Conservation (phyloP, 2,113 vertebrate species). For the Cricetomys ansorgei region DNA sequence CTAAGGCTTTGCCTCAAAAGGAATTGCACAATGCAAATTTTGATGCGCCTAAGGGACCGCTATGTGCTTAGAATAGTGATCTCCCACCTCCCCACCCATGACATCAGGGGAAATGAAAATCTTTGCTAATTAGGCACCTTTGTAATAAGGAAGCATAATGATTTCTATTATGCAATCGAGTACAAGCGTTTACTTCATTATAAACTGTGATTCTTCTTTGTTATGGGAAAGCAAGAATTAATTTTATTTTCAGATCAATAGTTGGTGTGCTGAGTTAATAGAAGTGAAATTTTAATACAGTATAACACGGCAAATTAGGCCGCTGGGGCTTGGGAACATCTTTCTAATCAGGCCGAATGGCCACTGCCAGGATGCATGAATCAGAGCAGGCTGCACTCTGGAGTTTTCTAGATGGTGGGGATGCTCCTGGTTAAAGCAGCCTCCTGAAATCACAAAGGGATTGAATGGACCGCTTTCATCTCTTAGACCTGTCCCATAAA, state of each 20-base stretch:
- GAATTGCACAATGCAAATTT: slow-evolving; percentile 86
- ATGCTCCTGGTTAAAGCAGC: slow-evolving; percentile 68
- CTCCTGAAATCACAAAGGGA: slow-evolving; percentile 74
- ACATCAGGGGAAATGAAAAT: slow-evolving; percentile 84
- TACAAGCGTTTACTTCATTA: slow-evolving; percentile 78
- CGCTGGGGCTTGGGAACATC: slow-evolving; percentile 70
- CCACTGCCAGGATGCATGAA: slow-evolving; percentile 73
- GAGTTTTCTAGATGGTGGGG: slow-evolving; percentile 70
- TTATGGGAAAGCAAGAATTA: slow-evolving; percentile 73
- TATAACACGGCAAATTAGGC: slow-evolving; percentile 83
- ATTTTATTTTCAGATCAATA: slow-evolving; percentile 88
- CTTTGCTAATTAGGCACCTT: slow-evolving; percentile 87
- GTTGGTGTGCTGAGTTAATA: slow-evolving; percentile 84
- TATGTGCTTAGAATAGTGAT: slow-evolving; percentile 87
- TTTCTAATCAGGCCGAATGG: slow-evolving; percentile 76
- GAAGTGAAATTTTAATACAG: slow-evolving; percentile 82
- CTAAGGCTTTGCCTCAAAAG: slow-evolving; percentile 80
- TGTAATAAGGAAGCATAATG: slow-evolving; percentile 85
- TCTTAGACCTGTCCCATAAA: slow-evolving; percentile 85
- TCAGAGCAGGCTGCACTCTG: slow-evolving; percentile 58
- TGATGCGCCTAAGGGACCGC: slow-evolving; percentile 82
- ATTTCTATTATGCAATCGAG: slow-evolving; percentile 82
- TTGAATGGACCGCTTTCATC: slow-evolving; percentile 80
- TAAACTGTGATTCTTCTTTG: slow-evolving; percentile 77
- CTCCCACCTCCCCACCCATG: slow-evolving; percentile 60